Percentiles rank a stretch among this genome's conserved stretches.
Conservation (phyloP, 2,113 vertebrate genomes). For the Alectura lathami region DNA sequence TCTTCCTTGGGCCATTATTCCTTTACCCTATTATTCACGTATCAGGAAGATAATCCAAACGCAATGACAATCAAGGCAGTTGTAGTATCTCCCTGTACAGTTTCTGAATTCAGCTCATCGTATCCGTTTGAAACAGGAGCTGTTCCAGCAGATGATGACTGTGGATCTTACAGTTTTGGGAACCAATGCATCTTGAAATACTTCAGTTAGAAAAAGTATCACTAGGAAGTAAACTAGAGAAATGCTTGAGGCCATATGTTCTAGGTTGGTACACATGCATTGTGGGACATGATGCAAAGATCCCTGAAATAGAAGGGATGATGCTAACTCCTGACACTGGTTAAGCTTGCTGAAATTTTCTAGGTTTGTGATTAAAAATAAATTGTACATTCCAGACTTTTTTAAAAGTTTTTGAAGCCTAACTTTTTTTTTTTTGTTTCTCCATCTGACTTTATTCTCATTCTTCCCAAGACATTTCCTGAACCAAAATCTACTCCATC, state of each 20-base stretch:
- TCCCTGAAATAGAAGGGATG: background rate
- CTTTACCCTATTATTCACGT: fast-evolving
- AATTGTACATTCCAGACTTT: background rate
- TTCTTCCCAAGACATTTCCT: background rate
- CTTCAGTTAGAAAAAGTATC: background rate
- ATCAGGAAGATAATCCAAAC: background rate
- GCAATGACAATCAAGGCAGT: background rate
- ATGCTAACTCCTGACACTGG: background rate
- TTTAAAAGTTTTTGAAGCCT: background rate
- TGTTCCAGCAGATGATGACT: background rate
- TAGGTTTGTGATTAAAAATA: background rate
- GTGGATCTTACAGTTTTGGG: background rate
- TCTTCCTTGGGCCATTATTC: background rate
- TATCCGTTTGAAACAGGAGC: background rate
- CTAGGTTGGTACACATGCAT: background rate
- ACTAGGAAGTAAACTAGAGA: background rate
- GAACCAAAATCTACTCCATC: background rate
- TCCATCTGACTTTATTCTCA: background rate
- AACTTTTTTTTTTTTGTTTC: background rate
- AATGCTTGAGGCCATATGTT: background rate
- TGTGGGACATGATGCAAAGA: background rate
- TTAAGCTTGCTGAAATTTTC: background rate
- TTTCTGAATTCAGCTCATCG: background rate
- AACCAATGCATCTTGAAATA: background rate
- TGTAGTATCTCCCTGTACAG: background rate